Evolutionary conservation across 2,888 invertebrate genomes (phyloP), one percentile per base, ranked within the genome.

Genomic region (Cancer borealis): DNA sequence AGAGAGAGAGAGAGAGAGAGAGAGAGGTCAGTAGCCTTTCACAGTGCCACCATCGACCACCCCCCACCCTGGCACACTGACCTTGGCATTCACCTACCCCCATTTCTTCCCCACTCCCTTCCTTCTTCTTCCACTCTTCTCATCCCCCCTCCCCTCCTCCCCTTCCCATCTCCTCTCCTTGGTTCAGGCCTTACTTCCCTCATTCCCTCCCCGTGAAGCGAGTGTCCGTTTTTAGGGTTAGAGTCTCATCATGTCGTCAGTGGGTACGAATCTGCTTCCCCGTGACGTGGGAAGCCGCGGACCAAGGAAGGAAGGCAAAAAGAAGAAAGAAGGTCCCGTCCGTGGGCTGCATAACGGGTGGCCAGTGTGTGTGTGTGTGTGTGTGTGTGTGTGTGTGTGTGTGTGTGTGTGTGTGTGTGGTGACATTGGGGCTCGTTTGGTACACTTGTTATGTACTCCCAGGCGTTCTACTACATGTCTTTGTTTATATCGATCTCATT

Each of bases 1-100:
- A 88, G 54, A 90, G 54, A 90, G 54, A 49, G 6, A 90, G 46
- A 46, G 89, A 89, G 46, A 89, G 89, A 47, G 89, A 89, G 47
- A 45, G 88, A 88, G 89, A n/a, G 89, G 49, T 79, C 79, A 79
- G 4, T 79, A 12, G 79, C 79, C 79, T 30, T 30, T 79, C n/a
- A 30, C n/a, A 79, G 79, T 79, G 79, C 79, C 79, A 79, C 26
- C 79, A 79, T 26, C 79, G 79, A 79, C 79, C 26, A 4, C 2
- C 30, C 26, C 79, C 79, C 79, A 6, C 21, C 14, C 66, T 79
- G 79, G 79, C 79, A 79, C 79, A 79, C 10, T 79, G 79, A 79
- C 79, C 79, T 30, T 79, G 30, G 79, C 30, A 79, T 79, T 79
- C 73, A 45, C 79, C 8, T 45, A 45, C 79, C 14, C 46, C 45